Conservation (phyloP, 2,113 vertebrate genomes). For the Alethe diademata region DNA sequence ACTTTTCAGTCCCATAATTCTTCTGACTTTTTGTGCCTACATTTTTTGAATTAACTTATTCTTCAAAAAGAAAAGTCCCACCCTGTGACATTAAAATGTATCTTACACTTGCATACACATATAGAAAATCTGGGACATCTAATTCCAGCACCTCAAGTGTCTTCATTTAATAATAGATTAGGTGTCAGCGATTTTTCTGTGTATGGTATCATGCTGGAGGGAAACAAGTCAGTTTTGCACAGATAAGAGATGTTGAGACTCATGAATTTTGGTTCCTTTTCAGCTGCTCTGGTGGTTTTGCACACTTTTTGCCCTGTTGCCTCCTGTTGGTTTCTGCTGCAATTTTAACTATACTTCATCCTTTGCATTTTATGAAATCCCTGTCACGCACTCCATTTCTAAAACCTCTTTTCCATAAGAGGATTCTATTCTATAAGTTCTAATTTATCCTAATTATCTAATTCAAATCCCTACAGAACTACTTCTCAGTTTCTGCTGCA, state of each 20-base stretch:
- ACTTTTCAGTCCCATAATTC: neutral
- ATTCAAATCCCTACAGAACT: neutral
- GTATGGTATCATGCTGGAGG: neutral
- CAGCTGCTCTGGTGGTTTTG: neutral
- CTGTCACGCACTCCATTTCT: neutral
- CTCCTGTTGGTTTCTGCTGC: neutral
- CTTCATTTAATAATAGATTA: neutral
- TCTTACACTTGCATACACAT: neutral
- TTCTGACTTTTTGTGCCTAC: neutral
- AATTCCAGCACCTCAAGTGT: neutral
- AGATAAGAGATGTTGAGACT: neutral
- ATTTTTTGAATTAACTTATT: neutral
- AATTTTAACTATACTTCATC: neutral
- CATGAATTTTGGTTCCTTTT: neutral
- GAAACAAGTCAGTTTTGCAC: neutral
- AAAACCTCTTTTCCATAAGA: neutral
- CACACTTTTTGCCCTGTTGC: neutral
- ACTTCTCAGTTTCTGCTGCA: neutral
- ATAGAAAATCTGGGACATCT: neutral
- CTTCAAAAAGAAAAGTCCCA: neutral
- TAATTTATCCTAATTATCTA: neutral
- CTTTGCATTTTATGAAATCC: neutral
- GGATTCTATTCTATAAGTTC: neutral
- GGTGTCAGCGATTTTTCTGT: neutral
- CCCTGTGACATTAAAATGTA: neutral